Evolutionary conservation across 2,113 vertebrate species (phyloP).

Genomic region (Marcusenius ussheri): DNA sequence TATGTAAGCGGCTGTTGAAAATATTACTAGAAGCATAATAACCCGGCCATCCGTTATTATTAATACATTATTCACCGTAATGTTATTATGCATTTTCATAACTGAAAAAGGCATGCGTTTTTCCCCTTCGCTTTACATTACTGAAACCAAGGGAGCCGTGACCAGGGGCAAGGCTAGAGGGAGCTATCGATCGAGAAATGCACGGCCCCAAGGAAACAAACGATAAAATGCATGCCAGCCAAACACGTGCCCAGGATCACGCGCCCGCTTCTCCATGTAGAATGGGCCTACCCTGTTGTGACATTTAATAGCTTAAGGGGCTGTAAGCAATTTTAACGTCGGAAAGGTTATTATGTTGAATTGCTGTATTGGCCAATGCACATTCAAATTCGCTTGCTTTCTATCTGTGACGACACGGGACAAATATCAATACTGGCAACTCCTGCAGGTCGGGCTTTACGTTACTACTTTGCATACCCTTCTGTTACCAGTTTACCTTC

Average conservation of each 20-base stretch:
- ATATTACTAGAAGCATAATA: neutral
- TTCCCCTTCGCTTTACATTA: neutral
- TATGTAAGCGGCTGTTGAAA: neutral
- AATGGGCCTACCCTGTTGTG: constrained; percentile 3
- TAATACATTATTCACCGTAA: neutral
- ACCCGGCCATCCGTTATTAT: neutral
- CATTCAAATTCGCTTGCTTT: neutral
- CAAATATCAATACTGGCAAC: constrained; percentile 7
- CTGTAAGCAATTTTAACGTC: constrained; percentile 16
- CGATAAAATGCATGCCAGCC: constrained; percentile 9
- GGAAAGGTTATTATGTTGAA: constrained; percentile 28
- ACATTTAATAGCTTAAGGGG: constrained; percentile 18
- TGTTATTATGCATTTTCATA: neutral
- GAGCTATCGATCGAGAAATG: constrained; percentile 46
- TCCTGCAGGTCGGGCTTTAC: neutral
- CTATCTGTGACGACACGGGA: constrained; percentile 21
- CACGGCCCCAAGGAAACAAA: constrained; percentile 17
- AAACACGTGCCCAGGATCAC: constrained; percentile 17
- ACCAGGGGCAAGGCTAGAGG: constrained; percentile 37
- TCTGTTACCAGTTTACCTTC: neutral
- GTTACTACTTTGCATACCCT: neutral
- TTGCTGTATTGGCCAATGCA: constrained; percentile 18
- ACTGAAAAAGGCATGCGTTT: neutral
- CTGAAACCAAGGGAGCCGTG: neutral
- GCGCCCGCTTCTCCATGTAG: constrained; percentile 20